Base-by-base conservation (phyloP, 92 coral and sea anemone species). In the Porites cylindrica region DNA sequence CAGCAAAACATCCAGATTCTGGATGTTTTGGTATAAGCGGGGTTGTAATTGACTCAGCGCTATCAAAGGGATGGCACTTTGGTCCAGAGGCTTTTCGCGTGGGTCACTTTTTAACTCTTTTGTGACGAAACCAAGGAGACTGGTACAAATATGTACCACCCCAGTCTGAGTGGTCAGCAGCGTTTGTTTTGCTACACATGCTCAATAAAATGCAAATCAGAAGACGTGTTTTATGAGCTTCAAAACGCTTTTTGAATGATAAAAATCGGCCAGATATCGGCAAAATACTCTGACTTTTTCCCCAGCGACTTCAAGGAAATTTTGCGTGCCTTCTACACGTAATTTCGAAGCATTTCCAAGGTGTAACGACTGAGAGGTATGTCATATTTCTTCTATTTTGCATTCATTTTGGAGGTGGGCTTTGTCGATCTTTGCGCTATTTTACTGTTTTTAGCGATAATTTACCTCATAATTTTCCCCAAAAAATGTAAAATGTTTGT, bases 121-220 rank as follows among this genome's bases (percentile, higher is more conserved):
- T 66, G 1, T 66, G 70, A 66, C 70, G 70, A 66, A 66, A 66
- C 70, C 70, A 66, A 66, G 70, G 70, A 66, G 32, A 66, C 70
- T 19, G 70, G 29, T n/a, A 66, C 70, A 66, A 66, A 66, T 66
- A 5, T 66, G n/a, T n/a, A 66, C 70, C 70, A 66, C 70, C 26
- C 70, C 70, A 66, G 26, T 66, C 32, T 66, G 70, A 66, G 70
- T 21, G 32, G 70, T 66, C 70, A 66, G 70, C 70, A 66, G 70
- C 70, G 18, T 66, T 66, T 66, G 29, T 66, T 66, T 66, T 19
- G 29, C 12, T 66, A 19, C 70, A 2, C 61, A 56, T 56, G 61
- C 14, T 56, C 61, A 56, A 56, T 56, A 4, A 56, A 66, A 66
- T 66, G 70, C 70, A 66, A 66, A 66, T 66, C 70, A 2, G 70